These are phyloP conservation scores for Trichogramma dendrolimi DNA, from an alignment of 2,888 invertebrate species.

Conservation along the genomic window DNA sequence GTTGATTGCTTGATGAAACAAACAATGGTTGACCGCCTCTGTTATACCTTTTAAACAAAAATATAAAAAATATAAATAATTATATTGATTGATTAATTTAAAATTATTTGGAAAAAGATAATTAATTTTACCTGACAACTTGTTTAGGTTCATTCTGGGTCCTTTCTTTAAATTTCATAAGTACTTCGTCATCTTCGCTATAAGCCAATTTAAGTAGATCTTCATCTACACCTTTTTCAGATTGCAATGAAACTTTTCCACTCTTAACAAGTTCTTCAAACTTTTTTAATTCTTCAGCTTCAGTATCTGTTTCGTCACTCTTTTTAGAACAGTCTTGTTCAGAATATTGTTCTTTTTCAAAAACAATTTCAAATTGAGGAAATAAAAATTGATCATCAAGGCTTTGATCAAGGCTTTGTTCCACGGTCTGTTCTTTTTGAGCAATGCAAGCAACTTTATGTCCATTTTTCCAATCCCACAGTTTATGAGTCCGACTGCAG, in stretches of 20 bases:
- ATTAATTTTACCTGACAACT: conserved; percentile 53
- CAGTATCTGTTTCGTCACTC: conserved; percentile 37
- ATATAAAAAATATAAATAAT: conserved; percentile 4
- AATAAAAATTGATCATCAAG: conserved; percentile 52
- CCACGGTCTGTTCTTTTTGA: background rate
- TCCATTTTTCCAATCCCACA: conserved; percentile 76
- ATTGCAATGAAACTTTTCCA: conserved; percentile 57
- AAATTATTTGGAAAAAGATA: conserved; percentile 1
- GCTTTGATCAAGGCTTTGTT: conserved; percentile 1
- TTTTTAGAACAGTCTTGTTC: conserved; percentile 19
- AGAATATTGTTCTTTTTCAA: conserved; percentile 55
- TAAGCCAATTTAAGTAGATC: conserved; percentile 69
- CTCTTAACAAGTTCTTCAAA: conserved; percentile 57
- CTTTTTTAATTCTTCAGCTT: conserved; percentile 54
- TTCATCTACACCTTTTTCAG: conserved; percentile 61
- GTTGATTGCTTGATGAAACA: conserved; percentile 63
- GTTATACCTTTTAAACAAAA: conserved; percentile 60
- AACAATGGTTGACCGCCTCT: conserved; percentile 77
- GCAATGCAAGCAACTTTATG: conserved; percentile 67
- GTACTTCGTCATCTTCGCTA: conserved; percentile 69
- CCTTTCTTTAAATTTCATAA: conserved; percentile 71
- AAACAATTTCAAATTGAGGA: conserved; percentile 63
- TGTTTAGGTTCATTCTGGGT: conserved; percentile 74
- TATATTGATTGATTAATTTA: conserved; percentile 1
- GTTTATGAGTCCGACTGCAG: conserved; percentile 81